phyloP scores from a whole-genome alignment of 2,797 vertebrate genomes.

The Notolabrus celidotus region DNA sequence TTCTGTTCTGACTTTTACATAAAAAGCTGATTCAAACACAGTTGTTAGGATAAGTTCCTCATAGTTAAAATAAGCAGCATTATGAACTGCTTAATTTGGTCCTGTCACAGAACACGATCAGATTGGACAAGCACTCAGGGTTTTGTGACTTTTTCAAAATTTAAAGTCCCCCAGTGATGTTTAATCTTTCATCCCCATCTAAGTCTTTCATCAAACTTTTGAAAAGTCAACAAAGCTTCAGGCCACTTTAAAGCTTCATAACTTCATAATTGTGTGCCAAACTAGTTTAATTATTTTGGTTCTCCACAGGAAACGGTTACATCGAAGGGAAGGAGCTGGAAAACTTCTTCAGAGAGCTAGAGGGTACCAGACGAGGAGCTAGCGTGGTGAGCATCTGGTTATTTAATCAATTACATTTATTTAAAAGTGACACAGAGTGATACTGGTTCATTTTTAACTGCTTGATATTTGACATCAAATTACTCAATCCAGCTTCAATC shows the following conservation, averaged over 20 bases:
- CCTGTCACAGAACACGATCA: constrained; percentile 29
- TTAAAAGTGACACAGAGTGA: background rate
- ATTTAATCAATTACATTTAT: background rate
- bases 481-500: background rate
- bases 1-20: constrained; percentile 13
- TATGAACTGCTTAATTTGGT: constrained; percentile 27
- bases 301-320: constrained; percentile 91
- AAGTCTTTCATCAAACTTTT: constrained; percentile 58
- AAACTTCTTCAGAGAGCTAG: constrained; percentile 94
- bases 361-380: constrained; percentile 87
- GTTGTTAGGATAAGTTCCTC: constrained; percentile 8
- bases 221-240: constrained; percentile 50
- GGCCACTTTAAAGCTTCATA: constrained; percentile 38
- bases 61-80: background rate
- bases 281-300: constrained; percentile 48
- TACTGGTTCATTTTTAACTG: background rate
- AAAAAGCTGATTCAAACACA: constrained; percentile 24
- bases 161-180: constrained; percentile 26
- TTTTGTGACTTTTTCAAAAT: constrained; percentile 43
- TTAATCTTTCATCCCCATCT: constrained; percentile 47
- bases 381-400: constrained; percentile 87
- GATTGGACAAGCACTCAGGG: background rate
- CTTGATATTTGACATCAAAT: background rate
- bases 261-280: constrained; percentile 47
- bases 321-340: constrained; percentile 97